These are phyloP conservation scores for Drosophila picticornis DNA, from an alignment of 2,888 invertebrate genomes.

Conservation along the genomic window DNA sequence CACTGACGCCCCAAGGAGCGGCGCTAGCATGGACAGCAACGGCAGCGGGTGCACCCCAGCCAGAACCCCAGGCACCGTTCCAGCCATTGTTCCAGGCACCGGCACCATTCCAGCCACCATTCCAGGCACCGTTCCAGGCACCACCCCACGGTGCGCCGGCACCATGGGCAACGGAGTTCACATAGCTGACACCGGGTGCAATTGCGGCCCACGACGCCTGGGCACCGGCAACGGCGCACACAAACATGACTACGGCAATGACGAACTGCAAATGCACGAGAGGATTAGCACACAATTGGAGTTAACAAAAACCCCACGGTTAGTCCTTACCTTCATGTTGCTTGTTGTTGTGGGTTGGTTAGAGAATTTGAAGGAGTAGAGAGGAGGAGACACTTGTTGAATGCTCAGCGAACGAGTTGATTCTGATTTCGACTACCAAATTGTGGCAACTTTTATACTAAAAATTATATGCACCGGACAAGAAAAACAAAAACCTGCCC, in stretches of 20 bases:
- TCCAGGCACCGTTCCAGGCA: conserved; percentile 69
- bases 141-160: conserved; percentile 70
- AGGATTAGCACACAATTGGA: background rate
- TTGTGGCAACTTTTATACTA: conserved; percentile 84
- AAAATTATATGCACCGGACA: conserved; percentile 50
- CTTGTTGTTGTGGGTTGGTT: conserved; percentile 58
- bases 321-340: conserved; percentile 84
- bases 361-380: conserved; percentile 64
- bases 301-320: background rate
- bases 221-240: conserved; percentile 82
- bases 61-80: conserved; percentile 52
- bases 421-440: conserved; percentile 84
- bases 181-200: conserved; percentile 80
- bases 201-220: conserved; percentile 82
- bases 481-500: conserved; percentile 71
- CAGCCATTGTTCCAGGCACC: conserved; percentile 58
- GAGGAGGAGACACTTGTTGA: conserved; percentile 77
- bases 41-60: conserved; percentile 76
- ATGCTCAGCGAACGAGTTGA: conserved; percentile 84
- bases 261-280: conserved; percentile 73
- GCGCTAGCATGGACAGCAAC: conserved; percentile 71
- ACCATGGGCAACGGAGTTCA: conserved; percentile 76
- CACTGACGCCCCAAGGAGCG: conserved; percentile 69
- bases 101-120: conserved; percentile 66
- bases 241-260: conserved; percentile 84